phyloP scores from a whole-genome alignment of 92 coral and sea anemone species.

The Paramuricea clavata region DNA sequence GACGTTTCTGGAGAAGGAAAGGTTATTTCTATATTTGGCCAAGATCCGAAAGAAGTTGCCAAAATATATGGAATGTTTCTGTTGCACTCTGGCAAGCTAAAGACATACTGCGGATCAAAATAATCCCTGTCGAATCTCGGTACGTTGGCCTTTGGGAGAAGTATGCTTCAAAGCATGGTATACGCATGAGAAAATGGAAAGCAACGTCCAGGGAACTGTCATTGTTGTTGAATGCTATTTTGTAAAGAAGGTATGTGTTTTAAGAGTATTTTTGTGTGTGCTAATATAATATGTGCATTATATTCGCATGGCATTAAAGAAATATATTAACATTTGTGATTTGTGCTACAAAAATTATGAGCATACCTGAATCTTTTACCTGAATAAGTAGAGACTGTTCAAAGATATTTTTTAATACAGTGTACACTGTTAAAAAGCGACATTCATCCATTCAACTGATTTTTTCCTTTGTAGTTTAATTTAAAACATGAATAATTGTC shows the following conservation, averaged over 20 bases:
- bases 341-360: no score
- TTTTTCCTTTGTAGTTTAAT: no score
- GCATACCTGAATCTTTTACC: no score
- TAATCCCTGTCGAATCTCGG: conserved; percentile 32
- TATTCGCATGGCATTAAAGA: neutral
- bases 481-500: no score
- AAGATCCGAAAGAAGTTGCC: conserved; percentile 55
- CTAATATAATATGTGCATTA: neutral
- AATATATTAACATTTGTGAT: no score
- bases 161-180: conserved; percentile 38
- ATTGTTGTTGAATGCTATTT: conserved; percentile 57
- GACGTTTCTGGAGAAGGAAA: conserved; percentile 40
- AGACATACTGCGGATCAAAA: neutral
- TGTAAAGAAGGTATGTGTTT: conserved; percentile 32
- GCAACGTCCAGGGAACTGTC: conserved; percentile 19
- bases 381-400: no score
- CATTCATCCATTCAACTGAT: no score
- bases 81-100: conserved; percentile 24
- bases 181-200: conserved; percentile 33
- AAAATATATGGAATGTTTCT: conserved; percentile 45
- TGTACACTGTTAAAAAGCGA: no score
- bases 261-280: neutral
- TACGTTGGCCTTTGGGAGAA: conserved; percentile 22
- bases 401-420: no score
- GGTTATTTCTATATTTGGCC: conserved; percentile 5